These are phyloP conservation scores for Lysiphlebus fabarum DNA, from an alignment of 1,140 invertebrate genomes.

Conservation along the genomic window DNA sequence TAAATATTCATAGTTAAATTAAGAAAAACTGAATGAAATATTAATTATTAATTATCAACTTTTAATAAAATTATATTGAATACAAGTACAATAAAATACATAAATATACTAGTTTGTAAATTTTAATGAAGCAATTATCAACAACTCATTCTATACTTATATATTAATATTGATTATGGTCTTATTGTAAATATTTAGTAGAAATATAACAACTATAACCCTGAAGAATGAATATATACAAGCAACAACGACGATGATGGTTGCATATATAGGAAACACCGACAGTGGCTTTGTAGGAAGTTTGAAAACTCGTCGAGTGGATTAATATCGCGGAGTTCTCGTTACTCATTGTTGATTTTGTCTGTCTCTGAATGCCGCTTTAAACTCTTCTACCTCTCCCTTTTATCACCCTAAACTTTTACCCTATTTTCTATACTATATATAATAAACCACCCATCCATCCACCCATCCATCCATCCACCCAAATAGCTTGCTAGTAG, in stretches of 20 bases:
- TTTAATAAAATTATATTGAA: neutral
- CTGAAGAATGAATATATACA: slow-evolving; percentile 19
- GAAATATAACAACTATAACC: slow-evolving; percentile 19
- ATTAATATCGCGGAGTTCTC: slow-evolving; percentile 57
- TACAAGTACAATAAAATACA: neutral
- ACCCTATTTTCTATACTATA: neutral
- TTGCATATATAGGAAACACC: slow-evolving; percentile 24
- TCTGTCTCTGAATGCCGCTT: slow-evolving; percentile 43
- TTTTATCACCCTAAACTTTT: slow-evolving; percentile 7
- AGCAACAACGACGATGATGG: slow-evolving; percentile 19
- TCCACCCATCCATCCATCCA: slow-evolving; percentile 20
- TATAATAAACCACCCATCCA: neutral
- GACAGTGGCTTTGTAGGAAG: slow-evolving; percentile 53
- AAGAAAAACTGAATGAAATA: too few species aligned
- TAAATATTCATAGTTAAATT: too few species aligned
- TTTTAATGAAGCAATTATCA: slow-evolving; percentile 9
- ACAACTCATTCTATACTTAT: slow-evolving; percentile 26
- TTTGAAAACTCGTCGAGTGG: slow-evolving; percentile 58
- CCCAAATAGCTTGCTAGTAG: too few species aligned
- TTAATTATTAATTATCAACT: neutral
- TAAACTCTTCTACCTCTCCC: slow-evolving; percentile 27
- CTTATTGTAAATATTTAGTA: slow-evolving; percentile 50
- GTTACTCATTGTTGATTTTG: slow-evolving; percentile 58
- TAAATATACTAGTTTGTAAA: neutral
- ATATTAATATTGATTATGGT: slow-evolving; percentile 57